Conservation (phyloP, 2,888 invertebrate species). For the Noctua janthe region DNA sequence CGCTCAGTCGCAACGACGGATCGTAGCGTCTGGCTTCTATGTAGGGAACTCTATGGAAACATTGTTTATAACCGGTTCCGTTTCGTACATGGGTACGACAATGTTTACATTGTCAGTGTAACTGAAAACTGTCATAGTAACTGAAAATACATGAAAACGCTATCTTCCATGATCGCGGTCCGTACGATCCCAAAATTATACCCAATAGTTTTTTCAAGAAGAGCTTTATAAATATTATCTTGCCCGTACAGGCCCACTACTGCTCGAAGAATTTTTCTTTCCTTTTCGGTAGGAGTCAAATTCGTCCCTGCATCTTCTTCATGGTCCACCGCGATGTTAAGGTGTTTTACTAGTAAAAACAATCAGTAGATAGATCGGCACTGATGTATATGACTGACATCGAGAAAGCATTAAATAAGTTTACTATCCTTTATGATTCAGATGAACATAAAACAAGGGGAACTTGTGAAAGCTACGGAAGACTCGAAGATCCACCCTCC, state of each 20-base stretch:
- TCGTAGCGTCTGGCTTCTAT: neutral
- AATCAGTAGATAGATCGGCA: neutral
- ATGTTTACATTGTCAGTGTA: neutral
- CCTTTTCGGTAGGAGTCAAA: neutral
- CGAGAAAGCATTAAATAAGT: conserved; percentile 3
- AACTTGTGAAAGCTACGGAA: neutral
- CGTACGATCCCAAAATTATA: neutral
- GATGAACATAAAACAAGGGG: neutral
- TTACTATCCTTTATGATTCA: neutral
- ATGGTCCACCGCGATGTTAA: neutral
- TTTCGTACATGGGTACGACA: no score
- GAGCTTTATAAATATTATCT: neutral
- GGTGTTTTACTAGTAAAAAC: neutral
- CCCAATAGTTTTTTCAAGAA: neutral
- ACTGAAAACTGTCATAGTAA: no score
- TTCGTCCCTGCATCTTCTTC: neutral
- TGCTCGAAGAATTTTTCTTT: neutral
- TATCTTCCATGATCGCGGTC: neutral
- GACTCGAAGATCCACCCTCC: conserved; percentile 10
- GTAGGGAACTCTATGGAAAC: neutral
- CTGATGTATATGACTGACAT: neutral
- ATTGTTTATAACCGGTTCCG: no score
- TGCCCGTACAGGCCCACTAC: neutral
- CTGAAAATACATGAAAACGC: neutral
- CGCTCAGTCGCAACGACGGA: neutral